Conservation (phyloP, 1,140 invertebrate genomes). For the Diprion similis region DNA sequence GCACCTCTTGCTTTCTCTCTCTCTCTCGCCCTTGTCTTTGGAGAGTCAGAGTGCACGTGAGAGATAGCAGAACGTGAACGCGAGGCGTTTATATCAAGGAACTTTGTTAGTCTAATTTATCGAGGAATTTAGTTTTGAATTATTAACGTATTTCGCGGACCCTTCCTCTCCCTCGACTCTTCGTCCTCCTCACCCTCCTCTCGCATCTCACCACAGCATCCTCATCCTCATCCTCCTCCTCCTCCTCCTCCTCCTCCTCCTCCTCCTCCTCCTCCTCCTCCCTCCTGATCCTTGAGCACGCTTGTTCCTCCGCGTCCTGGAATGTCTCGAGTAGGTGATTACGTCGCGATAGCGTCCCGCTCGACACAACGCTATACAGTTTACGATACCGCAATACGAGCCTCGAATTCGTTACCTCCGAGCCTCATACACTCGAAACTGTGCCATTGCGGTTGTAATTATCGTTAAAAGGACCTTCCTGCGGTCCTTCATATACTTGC, state of each 20-base stretch:
- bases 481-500: no score
- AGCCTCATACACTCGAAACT: not conserved
- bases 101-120: conserved; percentile 52
- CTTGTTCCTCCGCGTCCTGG: not conserved
- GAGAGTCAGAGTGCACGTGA: conserved; percentile 23
- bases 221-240: no score
- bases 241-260: not conserved
- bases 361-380: not conserved
- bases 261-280: not conserved
- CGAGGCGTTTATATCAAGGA: conserved; percentile 20
- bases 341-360: not conserved
- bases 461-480: not conserved
- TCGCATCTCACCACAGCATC: no score
- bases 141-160: conserved; percentile 35
- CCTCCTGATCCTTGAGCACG: not conserved
- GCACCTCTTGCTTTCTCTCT: conserved; percentile 14
- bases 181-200: not conserved
- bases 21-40: conserved; percentile 8
- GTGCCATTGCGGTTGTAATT: not conserved
- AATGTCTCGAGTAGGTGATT: conserved; percentile 5
- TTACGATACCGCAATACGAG: conserved; percentile 4
- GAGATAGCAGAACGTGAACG: conserved; percentile 21
- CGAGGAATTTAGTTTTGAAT: conserved; percentile 42
- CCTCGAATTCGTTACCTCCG: not conserved
- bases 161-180: not conserved